Percentiles rank a stretch among this genome's conserved stretches.
Conservation (phyloP, 2,888 invertebrate species). For the Allacma fusca region DNA sequence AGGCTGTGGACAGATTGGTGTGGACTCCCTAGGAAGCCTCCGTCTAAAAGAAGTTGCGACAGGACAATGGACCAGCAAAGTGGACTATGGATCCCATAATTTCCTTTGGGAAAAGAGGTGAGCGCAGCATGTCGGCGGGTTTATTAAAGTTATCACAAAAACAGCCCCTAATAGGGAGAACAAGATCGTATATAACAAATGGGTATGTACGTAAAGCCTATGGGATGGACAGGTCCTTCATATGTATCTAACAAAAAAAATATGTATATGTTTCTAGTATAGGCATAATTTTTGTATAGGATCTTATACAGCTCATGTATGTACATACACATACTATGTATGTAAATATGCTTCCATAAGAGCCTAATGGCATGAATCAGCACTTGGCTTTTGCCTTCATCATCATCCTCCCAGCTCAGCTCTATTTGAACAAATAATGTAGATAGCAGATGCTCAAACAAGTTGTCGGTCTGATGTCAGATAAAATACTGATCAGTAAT, state of each 20-base stretch:
- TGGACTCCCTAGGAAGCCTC: conserved; percentile 38
- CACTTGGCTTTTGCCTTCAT: conserved; percentile 43
- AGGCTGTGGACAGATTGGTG: conserved; percentile 23
- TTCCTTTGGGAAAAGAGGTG: conserved; percentile 49
- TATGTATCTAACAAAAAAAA: too few relatives aligned
- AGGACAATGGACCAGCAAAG: conserved; percentile 42
- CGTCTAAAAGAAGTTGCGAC: conserved; percentile 27
- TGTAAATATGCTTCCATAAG: neutral
- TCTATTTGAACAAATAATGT: conserved; percentile 57
- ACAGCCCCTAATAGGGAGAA: neutral
- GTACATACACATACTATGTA: too few relatives aligned
- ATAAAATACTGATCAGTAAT: conserved; percentile 53
- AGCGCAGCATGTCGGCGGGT: conserved; percentile 56
- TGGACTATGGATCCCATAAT: conserved; percentile 44
- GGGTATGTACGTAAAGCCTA: too few relatives aligned
- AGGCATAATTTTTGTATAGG: too few relatives aligned
- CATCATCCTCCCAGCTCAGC: conserved; percentile 17
- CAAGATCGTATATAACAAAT: neutral
- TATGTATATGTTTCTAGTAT: too few relatives aligned
- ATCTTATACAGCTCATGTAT: too few relatives aligned
- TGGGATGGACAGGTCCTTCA: too few relatives aligned
- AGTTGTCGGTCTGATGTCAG: conserved; percentile 52
- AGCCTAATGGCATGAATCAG: conserved; percentile 50
- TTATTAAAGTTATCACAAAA: conserved; percentile 44
- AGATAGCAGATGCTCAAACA: conserved; percentile 55